Evolutionary conservation across 1,140 invertebrate species (phyloP).

Genomic region (Drosophila kohkoa): DNA sequence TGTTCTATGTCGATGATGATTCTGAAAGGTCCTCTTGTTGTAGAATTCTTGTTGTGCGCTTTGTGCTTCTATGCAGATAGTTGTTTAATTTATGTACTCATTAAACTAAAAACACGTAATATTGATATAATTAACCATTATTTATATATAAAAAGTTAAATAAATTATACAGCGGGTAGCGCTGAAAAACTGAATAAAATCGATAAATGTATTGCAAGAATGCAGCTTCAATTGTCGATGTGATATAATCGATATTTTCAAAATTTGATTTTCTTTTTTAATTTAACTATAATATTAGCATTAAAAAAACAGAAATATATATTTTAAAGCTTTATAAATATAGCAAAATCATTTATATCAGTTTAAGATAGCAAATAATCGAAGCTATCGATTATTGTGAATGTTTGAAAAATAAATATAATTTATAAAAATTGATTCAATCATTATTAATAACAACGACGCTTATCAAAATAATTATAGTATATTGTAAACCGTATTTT

Average conservation of each 20-base stretch:
- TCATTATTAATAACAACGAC: too few relatives aligned
- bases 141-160: constrained; percentile 64
- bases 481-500: too few relatives aligned
- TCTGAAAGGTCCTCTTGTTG: neutral
- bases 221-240: neutral
- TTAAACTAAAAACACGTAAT: constrained; percentile 12
- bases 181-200: constrained; percentile 17
- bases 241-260: constrained; percentile 3
- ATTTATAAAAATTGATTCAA: too few relatives aligned
- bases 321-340: too few relatives aligned
- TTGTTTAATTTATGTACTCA: constrained; percentile 38
- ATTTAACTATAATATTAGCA: too few relatives aligned
- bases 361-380: constrained; percentile 5
- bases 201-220: neutral
- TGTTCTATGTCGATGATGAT: constrained; percentile 5
- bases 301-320: too few relatives aligned
- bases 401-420: neutral
- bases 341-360: too few relatives aligned
- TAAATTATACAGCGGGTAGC: constrained; percentile 60
- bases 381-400: constrained; percentile 15
- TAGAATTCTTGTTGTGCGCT: constrained; percentile 8
- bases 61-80: neutral
- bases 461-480: too few relatives aligned
- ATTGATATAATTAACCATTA: constrained; percentile 19
- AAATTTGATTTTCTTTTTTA: too few relatives aligned